Percentiles rank a stretch among this genome's conserved stretches.
Conservation (phyloP, 2,888 invertebrate species). For the Latrodectus elegans region DNA sequence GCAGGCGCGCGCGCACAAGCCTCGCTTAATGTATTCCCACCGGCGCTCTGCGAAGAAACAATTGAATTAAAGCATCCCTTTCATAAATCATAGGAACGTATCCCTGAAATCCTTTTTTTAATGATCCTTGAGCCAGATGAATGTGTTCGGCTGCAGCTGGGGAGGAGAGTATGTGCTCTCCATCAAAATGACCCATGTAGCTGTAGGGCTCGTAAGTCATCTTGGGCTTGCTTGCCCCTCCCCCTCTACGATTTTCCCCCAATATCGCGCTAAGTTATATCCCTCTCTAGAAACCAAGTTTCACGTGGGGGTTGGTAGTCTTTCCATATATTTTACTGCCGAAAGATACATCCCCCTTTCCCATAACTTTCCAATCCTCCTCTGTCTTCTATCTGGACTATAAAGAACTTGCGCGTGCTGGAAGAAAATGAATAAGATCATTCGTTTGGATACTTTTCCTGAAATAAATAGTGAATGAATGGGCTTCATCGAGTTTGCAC, state of each 20-base stretch:
- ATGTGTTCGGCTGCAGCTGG: slow-evolving; percentile 29
- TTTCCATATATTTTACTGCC: slow-evolving; percentile 13
- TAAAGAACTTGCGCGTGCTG: too few relatives aligned
- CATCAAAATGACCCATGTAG: slow-evolving; percentile 48
- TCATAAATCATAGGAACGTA: slow-evolving; percentile 61
- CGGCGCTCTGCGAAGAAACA: slow-evolving; percentile 54
- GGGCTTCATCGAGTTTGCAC: too few relatives aligned
- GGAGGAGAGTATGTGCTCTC: slow-evolving; percentile 34
- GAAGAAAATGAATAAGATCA: too few relatives aligned
- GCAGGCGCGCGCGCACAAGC: neutral
- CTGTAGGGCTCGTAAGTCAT: slow-evolving; percentile 53
- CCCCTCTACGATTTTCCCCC: too few relatives aligned
- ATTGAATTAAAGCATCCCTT: slow-evolving; percentile 63
- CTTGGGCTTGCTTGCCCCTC: slow-evolving; percentile 1
- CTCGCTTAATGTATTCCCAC: slow-evolving; percentile 53
- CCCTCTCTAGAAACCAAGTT: slow-evolving; percentile 14
- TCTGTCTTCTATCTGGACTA: too few relatives aligned
- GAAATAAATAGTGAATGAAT: too few relatives aligned
- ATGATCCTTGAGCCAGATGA: slow-evolving; percentile 54
- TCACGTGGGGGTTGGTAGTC: neutral
- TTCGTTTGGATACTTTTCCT: too few relatives aligned
- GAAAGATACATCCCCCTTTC: neutral
- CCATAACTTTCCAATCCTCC: too few relatives aligned
- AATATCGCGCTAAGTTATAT: slow-evolving; percentile 18
- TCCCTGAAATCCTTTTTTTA: slow-evolving; percentile 47